Conservation (phyloP, 1,140 invertebrate species). For the Penaeus japonicus region DNA sequence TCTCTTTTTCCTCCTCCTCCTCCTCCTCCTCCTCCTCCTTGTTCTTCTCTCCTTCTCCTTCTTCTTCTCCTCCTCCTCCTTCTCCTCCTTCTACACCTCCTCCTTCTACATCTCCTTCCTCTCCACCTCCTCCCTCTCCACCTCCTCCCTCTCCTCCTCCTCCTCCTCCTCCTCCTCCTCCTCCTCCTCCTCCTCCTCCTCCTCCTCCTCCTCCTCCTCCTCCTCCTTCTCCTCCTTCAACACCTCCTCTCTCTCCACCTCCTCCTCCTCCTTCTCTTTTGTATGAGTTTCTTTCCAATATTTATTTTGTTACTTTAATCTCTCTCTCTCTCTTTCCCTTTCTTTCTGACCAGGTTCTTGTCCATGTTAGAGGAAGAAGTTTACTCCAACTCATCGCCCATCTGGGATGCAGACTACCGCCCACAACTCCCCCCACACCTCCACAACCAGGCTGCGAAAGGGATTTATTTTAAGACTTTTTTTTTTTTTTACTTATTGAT, state of each 20-base stretch:
- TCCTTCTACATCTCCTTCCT: no score
- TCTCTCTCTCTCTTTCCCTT: background rate
- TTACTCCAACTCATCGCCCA: constrained; percentile 83
- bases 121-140: no score
- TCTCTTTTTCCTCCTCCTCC: no score
- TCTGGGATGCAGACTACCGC: constrained; percentile 92
- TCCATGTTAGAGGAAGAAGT: constrained; percentile 87
- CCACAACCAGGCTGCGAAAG: constrained; percentile 44
- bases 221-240: no score
- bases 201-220: no score
- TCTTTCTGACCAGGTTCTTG: constrained; percentile 74
- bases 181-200: no score
- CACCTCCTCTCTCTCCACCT: background rate
- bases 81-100: no score
- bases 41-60: no score
- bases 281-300: background rate
- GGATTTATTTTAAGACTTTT: constrained; percentile 6
- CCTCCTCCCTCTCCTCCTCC: no score
- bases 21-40: no score
- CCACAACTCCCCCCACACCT: constrained; percentile 68
- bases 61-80: no score
- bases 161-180: no score
- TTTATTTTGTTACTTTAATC: background rate
- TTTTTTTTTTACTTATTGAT: background rate
- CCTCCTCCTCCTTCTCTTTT: background rate